A percentile compares a stretch with the other conserved stretches of the same genome.
phyloP scores from a whole-genome alignment of 2,888 invertebrate genomes.

The Deroplatys truncata region DNA sequence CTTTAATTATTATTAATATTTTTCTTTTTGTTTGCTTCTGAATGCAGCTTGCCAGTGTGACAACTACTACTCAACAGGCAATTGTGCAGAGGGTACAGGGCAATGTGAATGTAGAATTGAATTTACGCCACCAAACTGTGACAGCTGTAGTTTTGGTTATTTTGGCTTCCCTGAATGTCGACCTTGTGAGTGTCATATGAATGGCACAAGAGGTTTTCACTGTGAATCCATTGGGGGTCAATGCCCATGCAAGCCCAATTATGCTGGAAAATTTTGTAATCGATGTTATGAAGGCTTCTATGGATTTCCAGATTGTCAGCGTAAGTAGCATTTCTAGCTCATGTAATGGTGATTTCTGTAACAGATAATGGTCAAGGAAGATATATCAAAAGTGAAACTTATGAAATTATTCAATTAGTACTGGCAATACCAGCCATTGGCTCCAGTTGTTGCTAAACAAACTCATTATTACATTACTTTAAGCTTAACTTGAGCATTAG shows the following conservation, averaged over 20 bases:
- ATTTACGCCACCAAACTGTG: slow-evolving; percentile 76
- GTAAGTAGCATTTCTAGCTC: slow-evolving; percentile 49
- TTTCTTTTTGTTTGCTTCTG: slow-evolving; percentile 33
- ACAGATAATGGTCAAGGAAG: too few species aligned
- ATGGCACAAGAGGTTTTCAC: slow-evolving; percentile 82
- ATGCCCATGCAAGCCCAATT: slow-evolving; percentile 88
- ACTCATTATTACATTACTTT: too few species aligned
- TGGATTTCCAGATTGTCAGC: slow-evolving; percentile 76
- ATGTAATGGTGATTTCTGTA: background rate
- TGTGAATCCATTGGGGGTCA: slow-evolving; percentile 80
- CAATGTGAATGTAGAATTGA: slow-evolving; percentile 83
- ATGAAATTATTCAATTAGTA: background rate
- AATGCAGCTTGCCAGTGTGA: slow-evolving; percentile 83
- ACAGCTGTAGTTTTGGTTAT: slow-evolving; percentile 83
- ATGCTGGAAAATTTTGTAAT: slow-evolving; percentile 80
- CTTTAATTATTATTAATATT: background rate
- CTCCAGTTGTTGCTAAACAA: too few species aligned
- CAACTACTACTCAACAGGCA: slow-evolving; percentile 80
- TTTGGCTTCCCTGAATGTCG: slow-evolving; percentile 89
- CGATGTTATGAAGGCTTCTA: slow-evolving; percentile 85
- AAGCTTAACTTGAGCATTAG: too few species aligned
- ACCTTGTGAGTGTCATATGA: slow-evolving; percentile 87
- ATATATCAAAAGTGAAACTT: background rate
- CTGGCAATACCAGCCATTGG: too few species aligned
- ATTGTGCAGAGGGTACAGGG: slow-evolving; percentile 87